Percentiles rank a stretch among this genome's conserved stretches.
Conservation (phyloP, 2,797 vertebrate genomes). For the Pseudochirops corinnae region DNA sequence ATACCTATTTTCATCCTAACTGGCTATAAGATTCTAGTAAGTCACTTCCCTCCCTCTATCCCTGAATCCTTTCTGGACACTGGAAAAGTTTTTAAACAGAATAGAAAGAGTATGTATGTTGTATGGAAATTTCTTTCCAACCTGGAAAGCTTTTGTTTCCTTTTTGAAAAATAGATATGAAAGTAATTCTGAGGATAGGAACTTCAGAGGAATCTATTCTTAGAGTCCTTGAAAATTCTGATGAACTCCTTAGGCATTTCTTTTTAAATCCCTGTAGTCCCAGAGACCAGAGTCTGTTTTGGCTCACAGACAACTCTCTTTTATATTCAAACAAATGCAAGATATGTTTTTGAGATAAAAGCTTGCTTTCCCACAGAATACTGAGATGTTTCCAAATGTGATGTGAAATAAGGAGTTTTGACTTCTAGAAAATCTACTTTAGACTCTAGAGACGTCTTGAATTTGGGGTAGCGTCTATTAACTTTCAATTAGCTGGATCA, state of each 20-base stretch:
- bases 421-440: neutral
- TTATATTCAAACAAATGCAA: neutral
- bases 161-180: neutral
- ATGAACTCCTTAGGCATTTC: neutral
- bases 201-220: neutral
- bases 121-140: neutral
- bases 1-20: neutral
- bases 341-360: neutral
- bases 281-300: neutral
- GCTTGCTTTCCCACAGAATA: neutral
- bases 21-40: neutral
- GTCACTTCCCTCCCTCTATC: neutral
- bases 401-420: neutral
- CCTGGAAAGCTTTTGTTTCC: neutral
- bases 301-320: neutral
- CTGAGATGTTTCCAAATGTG: neutral
- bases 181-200: neutral
- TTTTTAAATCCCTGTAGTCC: neutral
- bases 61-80: neutral
- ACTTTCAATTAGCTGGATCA: neutral
- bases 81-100: neutral
- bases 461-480: neutral
- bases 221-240: neutral
- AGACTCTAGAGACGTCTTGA: neutral
- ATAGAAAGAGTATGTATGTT: neutral